Percentiles rank a stretch among this genome's conserved stretches.
Conservation (phyloP, 2,888 invertebrate genomes). For the Patella depressa region DNA sequence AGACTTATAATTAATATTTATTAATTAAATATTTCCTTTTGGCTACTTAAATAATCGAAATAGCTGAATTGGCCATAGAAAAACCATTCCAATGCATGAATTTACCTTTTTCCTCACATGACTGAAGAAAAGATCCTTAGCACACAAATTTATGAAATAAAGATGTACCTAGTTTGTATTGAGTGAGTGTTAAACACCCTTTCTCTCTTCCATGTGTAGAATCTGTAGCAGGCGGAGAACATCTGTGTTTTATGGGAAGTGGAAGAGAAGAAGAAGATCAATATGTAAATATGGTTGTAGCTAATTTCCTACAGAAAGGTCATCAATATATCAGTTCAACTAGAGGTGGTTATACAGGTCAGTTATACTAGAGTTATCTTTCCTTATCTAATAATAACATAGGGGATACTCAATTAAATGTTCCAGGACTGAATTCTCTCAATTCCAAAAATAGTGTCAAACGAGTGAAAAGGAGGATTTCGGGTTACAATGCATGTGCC, state of each 20-base stretch:
- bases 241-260: slow-evolving; percentile 83
- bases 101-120: no score
- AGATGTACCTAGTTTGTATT: not conserved
- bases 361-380: slow-evolving; percentile 8
- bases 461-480: no score
- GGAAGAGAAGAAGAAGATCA: slow-evolving; percentile 88
- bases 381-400: no score
- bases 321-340: slow-evolving; percentile 93
- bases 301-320: slow-evolving; percentile 94
- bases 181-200: not conserved
- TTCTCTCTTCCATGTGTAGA: slow-evolving; percentile 75
- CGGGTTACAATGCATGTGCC: no score
- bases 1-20: no score
- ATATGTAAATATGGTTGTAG: slow-evolving; percentile 98
- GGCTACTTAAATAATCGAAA: no score
- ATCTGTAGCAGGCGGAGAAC: slow-evolving; percentile 76
- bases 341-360: slow-evolving; percentile 85
- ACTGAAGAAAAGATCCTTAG: not conserved
- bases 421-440: no score
- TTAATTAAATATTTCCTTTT: no score
- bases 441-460: no score
- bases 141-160: not conserved
- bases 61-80: no score
- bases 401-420: no score
- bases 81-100: no score